Percentiles rank a stretch among this genome's conserved stretches.
Evolutionary conservation across 1,140 invertebrate species (phyloP).

Genomic region (Caerostris extrusa): DNA sequence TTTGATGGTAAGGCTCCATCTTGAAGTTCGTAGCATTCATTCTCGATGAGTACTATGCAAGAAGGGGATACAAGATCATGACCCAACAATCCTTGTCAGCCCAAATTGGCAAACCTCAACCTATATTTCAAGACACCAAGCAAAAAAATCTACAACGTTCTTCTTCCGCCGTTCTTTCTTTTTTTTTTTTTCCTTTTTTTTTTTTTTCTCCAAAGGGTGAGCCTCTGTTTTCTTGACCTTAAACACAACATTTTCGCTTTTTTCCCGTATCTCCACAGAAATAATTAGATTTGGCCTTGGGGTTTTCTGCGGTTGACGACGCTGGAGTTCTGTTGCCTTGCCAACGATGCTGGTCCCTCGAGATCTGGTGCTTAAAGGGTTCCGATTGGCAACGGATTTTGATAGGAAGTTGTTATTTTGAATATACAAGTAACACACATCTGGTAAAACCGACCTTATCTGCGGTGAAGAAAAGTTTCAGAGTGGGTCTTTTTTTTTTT

Average conservation of each 20-base stretch:
- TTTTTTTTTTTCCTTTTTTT: not conserved
- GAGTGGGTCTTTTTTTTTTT: not conserved
- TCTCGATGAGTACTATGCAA: not conserved
- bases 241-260: not conserved
- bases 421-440: slow-evolving; percentile 5
- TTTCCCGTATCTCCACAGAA: slow-evolving; percentile 18
- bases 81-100: not conserved
- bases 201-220: not conserved
- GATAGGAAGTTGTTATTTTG: slow-evolving; percentile 44
- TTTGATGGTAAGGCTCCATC: not conserved
- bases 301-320: not conserved
- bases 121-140: not conserved
- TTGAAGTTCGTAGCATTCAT: not conserved
- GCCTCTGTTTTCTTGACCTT: slow-evolving; percentile 19
- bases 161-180: not conserved
- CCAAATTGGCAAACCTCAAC: not conserved
- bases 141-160: not conserved
- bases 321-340: not conserved
- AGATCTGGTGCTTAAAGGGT: not conserved
- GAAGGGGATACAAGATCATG: not conserved
- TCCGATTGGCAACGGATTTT: not conserved
- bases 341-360: not conserved
- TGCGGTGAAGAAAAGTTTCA: not conserved
- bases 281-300: slow-evolving; percentile 5
- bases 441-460: slow-evolving; percentile 19